Evolutionary conservation across 2,797 vertebrate species (phyloP), one percentile per base, ranked within the genome.

Genomic region (Chloroceryle inda): DNA sequence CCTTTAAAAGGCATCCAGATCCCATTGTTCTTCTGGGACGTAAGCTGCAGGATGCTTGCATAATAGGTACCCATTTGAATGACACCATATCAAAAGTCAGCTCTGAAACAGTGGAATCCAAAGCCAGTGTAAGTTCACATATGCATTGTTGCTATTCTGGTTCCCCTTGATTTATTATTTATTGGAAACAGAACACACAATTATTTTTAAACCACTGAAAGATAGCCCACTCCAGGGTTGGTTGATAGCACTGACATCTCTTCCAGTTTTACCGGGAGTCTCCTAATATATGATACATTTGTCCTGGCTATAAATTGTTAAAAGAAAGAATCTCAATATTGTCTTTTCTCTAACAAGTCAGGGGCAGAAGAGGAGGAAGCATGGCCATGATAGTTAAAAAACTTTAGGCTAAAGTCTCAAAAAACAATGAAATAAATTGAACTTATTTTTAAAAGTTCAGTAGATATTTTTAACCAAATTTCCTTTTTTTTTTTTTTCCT

Each of bases 151-250:
- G 66, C 85, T 88, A 73, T 86, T 94, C 47, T 87, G 44, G 55
- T 71, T 93, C 44, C 44, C 63, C 74, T 91, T 89, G 71, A 87
- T 93, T 95, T 93, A 81, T 94, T 95, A 93, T 93, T 96, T 85
- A 95, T 87, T 86, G 27, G 66, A 95, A 94, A 87, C 3, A 82
- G 52, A 95, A 59, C 56, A 63, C 27, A 86, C 1, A 6, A 89
- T 76, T 86, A 52, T 87, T 88, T 94, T 94, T 79, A 79, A 93
- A 91, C 71, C 64, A 78, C 26, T 44, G 66, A 85, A 88, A 31
- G 73, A 64, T 23, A 81, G 55, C 40, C 63, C 44, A 71, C 7
- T 53, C 31, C 18, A 47, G 17, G 8, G 20, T 12, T 88, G 66
- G 38, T 11, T 92, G 63, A 62, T 86, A 89, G 74, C 31, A 35